A percentile compares a stretch with the other conserved stretches of the same genome.
These are phyloP conservation scores for Vulpes vulpes DNA, from an alignment of 2,113 vertebrate genomes.

Conservation along the genomic window DNA sequence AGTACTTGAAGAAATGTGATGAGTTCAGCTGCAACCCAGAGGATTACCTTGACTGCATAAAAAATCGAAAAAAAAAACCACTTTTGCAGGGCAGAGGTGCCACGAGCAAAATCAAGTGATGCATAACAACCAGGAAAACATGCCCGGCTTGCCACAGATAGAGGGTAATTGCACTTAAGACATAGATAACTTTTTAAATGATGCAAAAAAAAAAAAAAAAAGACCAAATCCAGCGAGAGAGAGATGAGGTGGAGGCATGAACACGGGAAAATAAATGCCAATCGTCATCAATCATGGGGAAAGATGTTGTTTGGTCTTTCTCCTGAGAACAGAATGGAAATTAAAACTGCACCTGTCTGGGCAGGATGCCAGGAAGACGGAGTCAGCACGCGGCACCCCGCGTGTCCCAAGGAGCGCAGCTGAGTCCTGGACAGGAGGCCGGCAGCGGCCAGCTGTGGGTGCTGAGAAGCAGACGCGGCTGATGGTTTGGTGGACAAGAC, in stretches of 20 bases:
- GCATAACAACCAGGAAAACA: rapidly evolving
- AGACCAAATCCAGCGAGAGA: too few species aligned
- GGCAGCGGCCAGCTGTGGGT: rapidly evolving
- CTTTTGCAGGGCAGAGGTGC: rapidly evolving
- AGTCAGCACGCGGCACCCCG: rapidly evolving
- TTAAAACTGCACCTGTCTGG: rapidly evolving
- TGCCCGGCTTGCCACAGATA: rapidly evolving
- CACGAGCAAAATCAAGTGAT: rapidly evolving
- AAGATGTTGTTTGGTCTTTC: rapidly evolving
- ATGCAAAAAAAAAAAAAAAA: neutral
- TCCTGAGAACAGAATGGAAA: rapidly evolving
- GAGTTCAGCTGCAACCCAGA: rapidly evolving
- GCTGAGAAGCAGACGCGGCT: rapidly evolving
- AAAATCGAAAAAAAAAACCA: rapidly evolving
- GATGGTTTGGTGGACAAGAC: rapidly evolving
- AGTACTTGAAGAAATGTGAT: rapidly evolving
- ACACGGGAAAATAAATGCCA: neutral
- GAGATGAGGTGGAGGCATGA: rapidly evolving
- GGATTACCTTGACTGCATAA: rapidly evolving
- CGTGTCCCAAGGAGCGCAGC: rapidly evolving
- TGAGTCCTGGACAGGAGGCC: rapidly evolving
- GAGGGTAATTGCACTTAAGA: too few species aligned
- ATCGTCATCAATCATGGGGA: rapidly evolving
- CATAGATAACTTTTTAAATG: rapidly evolving
- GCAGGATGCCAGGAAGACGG: neutral